Base-by-base conservation (phyloP, 2,797 vertebrate species). In the Ptychadena robeensis region DNA sequence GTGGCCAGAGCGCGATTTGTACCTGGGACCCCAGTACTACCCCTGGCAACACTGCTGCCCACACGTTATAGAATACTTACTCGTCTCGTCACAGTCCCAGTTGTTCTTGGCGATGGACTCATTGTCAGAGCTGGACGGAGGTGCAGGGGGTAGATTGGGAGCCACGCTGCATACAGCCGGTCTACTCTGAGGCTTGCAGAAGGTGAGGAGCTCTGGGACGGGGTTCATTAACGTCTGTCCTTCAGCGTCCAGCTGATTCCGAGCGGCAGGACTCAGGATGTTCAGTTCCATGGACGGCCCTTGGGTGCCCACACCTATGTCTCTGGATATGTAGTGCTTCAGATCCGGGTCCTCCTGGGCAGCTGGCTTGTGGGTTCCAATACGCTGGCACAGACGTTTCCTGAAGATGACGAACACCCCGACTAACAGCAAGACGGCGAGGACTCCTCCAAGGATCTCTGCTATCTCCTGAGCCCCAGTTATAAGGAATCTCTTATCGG, bases 81-180 rank as follows among this genome's bases (percentile, higher is more conserved):
- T 96, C 93, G 96, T 96, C 37, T 98, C 97, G 81, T 97, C 94
- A 81, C 95, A 93, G 73, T 96, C 95, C 97, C 97, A 98, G 83
- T 93, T 94, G 89, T 90, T 95, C 91, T 99, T 98, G 88, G 94
- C 87, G 88, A 96, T 91, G 44, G 97, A 94, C 86, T 96, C 96
- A 0, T 95, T 96, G 89, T 97, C 96, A 0, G 95, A 95, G 88
- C 90, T 94, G 85, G 96, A 95, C 0, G 94, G 94, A 0, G 91
- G 90, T 0, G 87, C 86, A 0, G 92, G 89, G 0, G 97, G 98
- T 27, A 98, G 92, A 87, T 98, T 96, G n/a, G 98, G 98, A 7
- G 97, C 97, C 82, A 99, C 98, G 0, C 97, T 98, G 92, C 98
- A 99, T 85, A 99, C 95, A 0, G 95, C 95, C 0, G 96, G 94